A percentile compares a stretch with the other conserved stretches of the same genome.
These are phyloP conservation scores for Drosophila emarginata DNA, from an alignment of 2,888 invertebrate genomes.

Conservation along the genomic window DNA sequence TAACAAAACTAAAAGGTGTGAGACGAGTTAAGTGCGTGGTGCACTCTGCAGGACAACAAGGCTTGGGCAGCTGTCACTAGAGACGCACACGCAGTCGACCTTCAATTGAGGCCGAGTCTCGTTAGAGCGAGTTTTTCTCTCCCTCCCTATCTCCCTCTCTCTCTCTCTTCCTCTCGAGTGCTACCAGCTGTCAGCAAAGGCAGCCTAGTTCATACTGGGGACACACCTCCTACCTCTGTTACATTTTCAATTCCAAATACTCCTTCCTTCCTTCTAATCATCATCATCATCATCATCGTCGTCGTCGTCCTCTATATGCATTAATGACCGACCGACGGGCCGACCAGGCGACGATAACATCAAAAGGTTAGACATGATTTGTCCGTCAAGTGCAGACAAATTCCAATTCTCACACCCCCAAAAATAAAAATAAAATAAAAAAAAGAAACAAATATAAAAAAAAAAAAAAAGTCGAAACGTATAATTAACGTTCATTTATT, in stretches of 20 bases:
- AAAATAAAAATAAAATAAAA: slow-evolving; percentile 16
- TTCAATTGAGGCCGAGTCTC: slow-evolving; percentile 46
- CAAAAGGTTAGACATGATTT: slow-evolving; percentile 78
- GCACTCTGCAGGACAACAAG: slow-evolving; percentile 22
- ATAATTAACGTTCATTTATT: slow-evolving; percentile 80
- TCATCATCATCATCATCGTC: background rate
- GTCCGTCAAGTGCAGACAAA: slow-evolving; percentile 43
- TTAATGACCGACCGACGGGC: slow-evolving; percentile 47
- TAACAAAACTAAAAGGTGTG: slow-evolving; percentile 14
- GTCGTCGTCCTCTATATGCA: slow-evolving; percentile 19
- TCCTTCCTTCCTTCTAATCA: background rate
- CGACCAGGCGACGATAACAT: slow-evolving; percentile 63
- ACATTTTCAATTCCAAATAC: background rate
- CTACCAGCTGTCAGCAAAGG: slow-evolving; percentile 70
- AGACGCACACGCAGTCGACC: slow-evolving; percentile 26
- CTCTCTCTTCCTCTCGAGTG: slow-evolving; percentile 38
- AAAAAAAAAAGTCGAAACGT: slow-evolving; percentile 58
- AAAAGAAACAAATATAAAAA: slow-evolving; percentile 29
- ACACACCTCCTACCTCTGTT: slow-evolving; percentile 20
- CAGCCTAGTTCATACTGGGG: slow-evolving; percentile 34
- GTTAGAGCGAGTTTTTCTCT: slow-evolving; percentile 42
- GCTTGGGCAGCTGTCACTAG: slow-evolving; percentile 39
- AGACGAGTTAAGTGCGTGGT: slow-evolving; percentile 37
- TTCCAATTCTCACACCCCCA: slow-evolving; percentile 58
- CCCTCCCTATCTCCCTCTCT: background rate